Percentiles rank a stretch among this genome's conserved stretches.
phyloP scores from a whole-genome alignment of 2,113 vertebrate genomes.

The Solea senegalensis region DNA sequence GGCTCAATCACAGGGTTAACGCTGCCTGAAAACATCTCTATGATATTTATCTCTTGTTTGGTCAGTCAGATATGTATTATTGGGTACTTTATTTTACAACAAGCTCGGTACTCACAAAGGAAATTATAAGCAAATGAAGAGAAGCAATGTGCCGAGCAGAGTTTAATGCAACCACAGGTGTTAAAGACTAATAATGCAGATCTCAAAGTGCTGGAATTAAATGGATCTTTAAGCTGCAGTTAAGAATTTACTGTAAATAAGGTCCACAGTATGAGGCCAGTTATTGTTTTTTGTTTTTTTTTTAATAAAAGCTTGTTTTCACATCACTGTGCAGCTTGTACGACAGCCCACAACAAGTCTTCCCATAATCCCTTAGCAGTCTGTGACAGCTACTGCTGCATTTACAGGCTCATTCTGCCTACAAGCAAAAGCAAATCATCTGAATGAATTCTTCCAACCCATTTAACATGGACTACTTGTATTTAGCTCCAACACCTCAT shows the following conservation, averaged over 20 bases:
- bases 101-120: background rate
- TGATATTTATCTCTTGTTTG: background rate
- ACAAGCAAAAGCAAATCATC: constrained; percentile 44
- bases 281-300: constrained; percentile 25
- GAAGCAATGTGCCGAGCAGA: constrained; percentile 7
- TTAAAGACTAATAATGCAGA: constrained; percentile 33
- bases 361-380: constrained; percentile 35
- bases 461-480: constrained; percentile 44
- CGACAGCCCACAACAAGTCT: constrained; percentile 15
- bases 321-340: constrained; percentile 17
- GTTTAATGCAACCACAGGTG: constrained; percentile 31
- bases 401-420: constrained; percentile 35
- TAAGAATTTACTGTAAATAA: constrained; percentile 51
- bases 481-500: constrained; percentile 20
- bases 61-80: background rate
- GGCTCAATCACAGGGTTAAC: constrained; percentile 48
- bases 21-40: constrained; percentile 11
- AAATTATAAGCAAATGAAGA: constrained; percentile 5
- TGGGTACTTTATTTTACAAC: constrained; percentile 15
- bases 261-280: constrained; percentile 21
- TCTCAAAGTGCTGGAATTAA: constrained; percentile 38
- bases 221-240: constrained; percentile 49
- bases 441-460: constrained; percentile 46
- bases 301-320: constrained; percentile 33
- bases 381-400: constrained; percentile 29